These are phyloP conservation scores for Centropus unirufus DNA, from an alignment of 2,113 vertebrate species.

Conservation along the genomic window DNA sequence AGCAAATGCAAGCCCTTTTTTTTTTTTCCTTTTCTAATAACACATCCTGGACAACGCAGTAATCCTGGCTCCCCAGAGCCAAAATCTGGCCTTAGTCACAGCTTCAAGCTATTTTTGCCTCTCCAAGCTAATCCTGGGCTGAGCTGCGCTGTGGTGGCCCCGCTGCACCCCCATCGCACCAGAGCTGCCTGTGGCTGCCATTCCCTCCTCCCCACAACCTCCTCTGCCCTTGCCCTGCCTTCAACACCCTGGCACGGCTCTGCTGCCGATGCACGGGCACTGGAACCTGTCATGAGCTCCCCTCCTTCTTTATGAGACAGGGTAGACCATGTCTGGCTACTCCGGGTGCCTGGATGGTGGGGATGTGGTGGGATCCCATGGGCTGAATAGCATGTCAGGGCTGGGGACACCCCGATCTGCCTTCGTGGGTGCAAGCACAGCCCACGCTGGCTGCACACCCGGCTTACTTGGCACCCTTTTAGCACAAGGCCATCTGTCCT, in stretches of 20 bases:
- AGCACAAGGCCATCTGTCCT: neutral
- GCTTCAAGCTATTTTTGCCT: conserved; percentile 67
- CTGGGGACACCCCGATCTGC: neutral
- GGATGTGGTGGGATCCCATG: rapidly evolving
- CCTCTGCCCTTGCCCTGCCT: neutral
- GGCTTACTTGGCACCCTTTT: neutral
- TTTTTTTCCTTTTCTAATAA: conserved; percentile 39
- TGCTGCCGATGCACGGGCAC: rapidly evolving
- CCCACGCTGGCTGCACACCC: rapidly evolving
- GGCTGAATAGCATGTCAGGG: rapidly evolving
- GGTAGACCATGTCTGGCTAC: neutral
- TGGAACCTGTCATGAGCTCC: neutral
- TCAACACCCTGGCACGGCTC: neutral
- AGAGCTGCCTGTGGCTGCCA: neutral
- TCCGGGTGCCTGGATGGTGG: neutral
- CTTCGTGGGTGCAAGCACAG: rapidly evolving
- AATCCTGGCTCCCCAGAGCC: conserved; percentile 51
- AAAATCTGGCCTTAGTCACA: conserved; percentile 67
- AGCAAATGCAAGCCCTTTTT: neutral
- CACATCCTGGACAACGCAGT: conserved; percentile 3
- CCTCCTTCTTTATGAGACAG: neutral
- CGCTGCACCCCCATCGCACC: neutral
- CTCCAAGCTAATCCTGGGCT: conserved; percentile 46
- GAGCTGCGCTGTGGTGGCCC: conserved; percentile 40
- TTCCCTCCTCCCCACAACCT: neutral